Evolutionary conservation across 2,888 invertebrate genomes (phyloP).

Genomic region (Stramonita haemastoma): DNA sequence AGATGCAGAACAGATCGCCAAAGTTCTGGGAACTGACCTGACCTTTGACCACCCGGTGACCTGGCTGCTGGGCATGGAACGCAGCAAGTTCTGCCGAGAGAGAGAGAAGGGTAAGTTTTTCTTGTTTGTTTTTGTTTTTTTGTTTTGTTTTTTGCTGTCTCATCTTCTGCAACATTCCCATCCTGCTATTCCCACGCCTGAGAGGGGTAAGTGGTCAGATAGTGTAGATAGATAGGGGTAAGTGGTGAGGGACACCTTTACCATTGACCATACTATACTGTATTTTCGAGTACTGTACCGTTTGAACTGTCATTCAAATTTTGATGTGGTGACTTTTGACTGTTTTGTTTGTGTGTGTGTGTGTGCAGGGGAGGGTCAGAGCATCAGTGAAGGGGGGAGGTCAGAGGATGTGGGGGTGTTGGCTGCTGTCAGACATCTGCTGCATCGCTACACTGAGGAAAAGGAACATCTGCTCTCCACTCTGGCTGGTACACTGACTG

Average conservation of each 20-base stretch:
- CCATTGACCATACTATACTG: too few species aligned
- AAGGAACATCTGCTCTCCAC: slow-evolving; percentile 26
- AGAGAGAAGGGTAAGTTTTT: slow-evolving; percentile 12
- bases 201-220: too few species aligned
- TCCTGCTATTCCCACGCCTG: not conserved
- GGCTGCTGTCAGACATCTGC: slow-evolving; percentile 23
- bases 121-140: not conserved
- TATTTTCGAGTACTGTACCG: too few species aligned
- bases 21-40: not conserved
- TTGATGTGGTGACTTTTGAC: too few species aligned
- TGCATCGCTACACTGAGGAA: slow-evolving; percentile 39
- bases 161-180: too few species aligned
- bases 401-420: slow-evolving; percentile 19
- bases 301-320: too few species aligned
- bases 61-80: slow-evolving; percentile 33
- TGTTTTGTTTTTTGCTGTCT: not conserved
- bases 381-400: slow-evolving; percentile 13
- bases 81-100: slow-evolving; percentile 26
- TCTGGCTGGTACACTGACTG: slow-evolving; percentile 27
- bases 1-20: slow-evolving; percentile 30
- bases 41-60: slow-evolving; percentile 9
- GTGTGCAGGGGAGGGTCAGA: not conserved
- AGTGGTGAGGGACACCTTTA: too few species aligned
- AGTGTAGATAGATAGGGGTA: too few species aligned
- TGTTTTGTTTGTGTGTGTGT: slow-evolving; percentile 5